Evolutionary conservation across 2,888 invertebrate genomes (phyloP), one percentile per base, ranked within the genome.

Genomic region (Lepidonotus clava): DNA sequence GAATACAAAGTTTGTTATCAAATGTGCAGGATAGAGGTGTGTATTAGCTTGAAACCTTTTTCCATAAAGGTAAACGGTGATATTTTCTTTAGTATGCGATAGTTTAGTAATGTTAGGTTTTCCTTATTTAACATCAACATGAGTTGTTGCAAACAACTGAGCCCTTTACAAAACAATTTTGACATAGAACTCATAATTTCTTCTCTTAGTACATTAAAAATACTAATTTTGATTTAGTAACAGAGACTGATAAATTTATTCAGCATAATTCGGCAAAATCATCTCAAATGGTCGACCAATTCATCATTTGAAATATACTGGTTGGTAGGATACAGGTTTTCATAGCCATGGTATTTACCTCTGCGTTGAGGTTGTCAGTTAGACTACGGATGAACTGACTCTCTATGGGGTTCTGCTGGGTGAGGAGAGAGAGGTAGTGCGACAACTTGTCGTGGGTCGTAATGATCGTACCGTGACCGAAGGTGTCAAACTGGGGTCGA

Each of bases 351-450:
- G n/a, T n/a, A 66, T 21, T 4, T 32, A 97, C 97, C 96, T 99
- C 99, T 40, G 99, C 99, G 95, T 99, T 99, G 88, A 99, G 95
- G 95, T 99, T 99, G 94, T 99, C 99, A 1, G 97, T 97, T 86
- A 99, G 95, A 90, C 97, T 96, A 92, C 96, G 96, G 87, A 98
- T 96, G 92, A 99, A 99, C 94, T 98, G 98, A 92, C 98, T 98
- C 94, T 99, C 99, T 89, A 99, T 99, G 0, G 99, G 99, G 94
- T 98, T 97, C 95, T 99, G 99, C 93, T 98, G 97, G 0, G 98
- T 98, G 93, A 99, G 96, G 84, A 98, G 95, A 0, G 97, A 97
- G 86, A 99, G 95, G 93, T 99, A 99, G 93, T 98, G 98, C 46
- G 97, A 96, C 86, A 99, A 95, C 93, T 98, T 98, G 89, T 97